Evolutionary conservation across 2,888 invertebrate species (phyloP).

Genomic region (Aphodius granarius): DNA sequence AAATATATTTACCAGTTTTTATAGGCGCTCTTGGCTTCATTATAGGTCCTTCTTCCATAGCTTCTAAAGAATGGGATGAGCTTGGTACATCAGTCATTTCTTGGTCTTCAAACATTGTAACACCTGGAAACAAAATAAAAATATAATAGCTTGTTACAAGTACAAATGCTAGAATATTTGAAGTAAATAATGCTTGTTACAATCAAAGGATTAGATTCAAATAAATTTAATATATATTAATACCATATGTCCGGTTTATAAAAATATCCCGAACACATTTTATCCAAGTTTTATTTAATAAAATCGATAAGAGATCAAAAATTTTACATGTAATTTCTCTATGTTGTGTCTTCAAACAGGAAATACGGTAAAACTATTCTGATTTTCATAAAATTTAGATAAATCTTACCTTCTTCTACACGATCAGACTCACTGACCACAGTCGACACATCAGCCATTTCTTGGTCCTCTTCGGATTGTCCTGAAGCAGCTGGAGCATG

Average conservation of each 20-base stretch:
- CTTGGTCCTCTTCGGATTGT: no score
- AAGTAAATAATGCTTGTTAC: no score
- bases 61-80: not conserved
- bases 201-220: no score
- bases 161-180: no score
- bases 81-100: not conserved
- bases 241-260: no score
- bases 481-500: no score
- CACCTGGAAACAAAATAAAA: not conserved
- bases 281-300: no score
- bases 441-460: not conserved
- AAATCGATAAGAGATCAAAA: no score
- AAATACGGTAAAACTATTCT: no score
- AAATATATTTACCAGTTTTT: not conserved
- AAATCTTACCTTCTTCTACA: not conserved
- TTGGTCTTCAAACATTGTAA: not conserved
- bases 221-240: not conserved
- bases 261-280: no score
- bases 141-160: not conserved
- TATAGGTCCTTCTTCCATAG: not conserved
- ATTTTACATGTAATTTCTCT: no score
- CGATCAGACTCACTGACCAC: not conserved
- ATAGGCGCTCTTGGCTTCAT: not conserved
- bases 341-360: no score
- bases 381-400: not conserved